These are phyloP conservation scores for Plagodis pulveraria DNA, from an alignment of 2,888 invertebrate species.

Conservation along the genomic window DNA sequence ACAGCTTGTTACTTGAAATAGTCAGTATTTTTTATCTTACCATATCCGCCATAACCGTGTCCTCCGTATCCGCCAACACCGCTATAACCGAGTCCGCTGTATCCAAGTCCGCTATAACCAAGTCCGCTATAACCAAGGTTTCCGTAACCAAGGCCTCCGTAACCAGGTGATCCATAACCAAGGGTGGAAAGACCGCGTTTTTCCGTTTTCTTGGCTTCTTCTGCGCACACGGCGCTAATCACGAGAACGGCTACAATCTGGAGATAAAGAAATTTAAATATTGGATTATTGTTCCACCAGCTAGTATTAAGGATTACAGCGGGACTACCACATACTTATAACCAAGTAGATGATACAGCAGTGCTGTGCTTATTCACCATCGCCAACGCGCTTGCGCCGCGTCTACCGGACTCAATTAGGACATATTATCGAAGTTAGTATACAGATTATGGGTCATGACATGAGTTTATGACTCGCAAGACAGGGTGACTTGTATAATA, in stretches of 20 bases:
- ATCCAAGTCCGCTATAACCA: slow-evolving; percentile 42
- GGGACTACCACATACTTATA: too few relatives aligned
- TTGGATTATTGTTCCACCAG: neutral
- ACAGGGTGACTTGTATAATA: too few relatives aligned
- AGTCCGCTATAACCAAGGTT: slow-evolving; percentile 40
- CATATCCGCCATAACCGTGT: slow-evolving; percentile 33
- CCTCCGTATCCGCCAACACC: slow-evolving; percentile 37
- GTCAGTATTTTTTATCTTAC: neutral
- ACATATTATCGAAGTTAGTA: too few relatives aligned
- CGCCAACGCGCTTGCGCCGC: too few relatives aligned
- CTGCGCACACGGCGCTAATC: slow-evolving; percentile 70
- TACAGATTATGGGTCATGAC: too few relatives aligned
- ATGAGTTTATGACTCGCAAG: too few relatives aligned
- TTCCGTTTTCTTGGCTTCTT: slow-evolving; percentile 78
- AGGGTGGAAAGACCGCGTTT: slow-evolving; percentile 76
- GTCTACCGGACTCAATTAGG: too few relatives aligned
- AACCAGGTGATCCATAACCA: slow-evolving; percentile 71
- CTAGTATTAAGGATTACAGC: too few relatives aligned
- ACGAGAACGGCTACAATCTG: slow-evolving; percentile 71
- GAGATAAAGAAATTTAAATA: neutral
- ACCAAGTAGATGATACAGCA: too few relatives aligned
- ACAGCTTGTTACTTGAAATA: too few relatives aligned
- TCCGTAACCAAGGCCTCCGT: slow-evolving; percentile 52
- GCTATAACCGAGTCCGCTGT: slow-evolving; percentile 39
- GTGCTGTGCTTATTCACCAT: too few relatives aligned